Evolutionary conservation across 1,140 invertebrate species (phyloP).

Genomic region (Microplitis demolitor): DNA sequence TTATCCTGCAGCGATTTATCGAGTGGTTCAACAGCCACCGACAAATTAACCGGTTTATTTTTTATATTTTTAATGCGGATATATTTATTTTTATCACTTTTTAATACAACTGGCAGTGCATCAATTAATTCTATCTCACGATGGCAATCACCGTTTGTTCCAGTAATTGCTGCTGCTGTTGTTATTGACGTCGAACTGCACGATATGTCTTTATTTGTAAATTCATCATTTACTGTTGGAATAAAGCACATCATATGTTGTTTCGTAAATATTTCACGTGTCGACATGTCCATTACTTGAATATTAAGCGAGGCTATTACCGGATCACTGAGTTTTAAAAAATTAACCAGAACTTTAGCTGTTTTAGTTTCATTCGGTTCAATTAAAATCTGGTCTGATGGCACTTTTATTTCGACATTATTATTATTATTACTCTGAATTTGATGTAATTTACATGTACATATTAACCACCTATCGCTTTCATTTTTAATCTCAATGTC

Average conservation of each 20-base stretch:
- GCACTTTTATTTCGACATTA: slow-evolving; percentile 44
- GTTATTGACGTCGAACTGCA: too few species aligned
- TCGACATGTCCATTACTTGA: slow-evolving; percentile 50
- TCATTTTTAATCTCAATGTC: slow-evolving; percentile 50
- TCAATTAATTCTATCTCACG: slow-evolving; percentile 43
- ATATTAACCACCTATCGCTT: slow-evolving; percentile 52
- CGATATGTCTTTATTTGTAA: slow-evolving; percentile 36
- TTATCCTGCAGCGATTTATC: slow-evolving; percentile 19
- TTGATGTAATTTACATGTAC: slow-evolving; percentile 38
- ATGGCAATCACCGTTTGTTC: slow-evolving; percentile 36
- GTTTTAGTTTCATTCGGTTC: slow-evolving; percentile 43
- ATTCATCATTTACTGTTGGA: slow-evolving; percentile 19
- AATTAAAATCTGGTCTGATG: slow-evolving; percentile 44
- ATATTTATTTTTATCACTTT: slow-evolving; percentile 40
- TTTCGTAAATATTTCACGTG: slow-evolving; percentile 43
- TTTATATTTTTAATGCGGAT: slow-evolving; percentile 45
- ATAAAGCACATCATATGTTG: slow-evolving; percentile 55
- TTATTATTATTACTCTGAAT: slow-evolving; percentile 47
- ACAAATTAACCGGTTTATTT: slow-evolving; percentile 33
- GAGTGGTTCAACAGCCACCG: slow-evolving; percentile 23
- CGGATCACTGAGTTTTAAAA: slow-evolving; percentile 46
- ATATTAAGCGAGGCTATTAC: slow-evolving; percentile 45
- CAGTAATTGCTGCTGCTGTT: background rate
- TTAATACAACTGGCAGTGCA: slow-evolving; percentile 41
- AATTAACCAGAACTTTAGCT: slow-evolving; percentile 44